Conservation (phyloP, 1,140 invertebrate genomes). For the Tribolium madens region DNA sequence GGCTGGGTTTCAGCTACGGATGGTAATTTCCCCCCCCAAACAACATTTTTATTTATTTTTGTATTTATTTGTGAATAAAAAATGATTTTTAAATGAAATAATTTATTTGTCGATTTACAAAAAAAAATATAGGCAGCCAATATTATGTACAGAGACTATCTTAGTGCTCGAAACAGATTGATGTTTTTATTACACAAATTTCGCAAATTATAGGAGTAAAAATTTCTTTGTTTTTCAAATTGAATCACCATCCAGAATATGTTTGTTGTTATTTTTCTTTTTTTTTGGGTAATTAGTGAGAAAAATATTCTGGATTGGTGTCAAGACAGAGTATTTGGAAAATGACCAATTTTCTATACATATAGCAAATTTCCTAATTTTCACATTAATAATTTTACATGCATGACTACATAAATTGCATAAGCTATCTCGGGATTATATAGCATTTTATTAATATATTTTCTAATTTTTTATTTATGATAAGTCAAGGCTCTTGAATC, state of each 20-base stretch:
- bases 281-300: not conserved
- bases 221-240: conserved; percentile 3
- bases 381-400: conserved; percentile 34
- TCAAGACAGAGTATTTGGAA: not conserved
- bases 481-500: conserved; percentile 31
- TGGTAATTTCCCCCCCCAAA: not conserved
- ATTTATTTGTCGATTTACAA: conserved; percentile 45
- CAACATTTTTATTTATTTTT: not conserved
- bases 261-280: not conserved
- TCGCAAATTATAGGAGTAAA: conserved; percentile 43
- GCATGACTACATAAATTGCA: conserved; percentile 32
- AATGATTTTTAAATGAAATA: conserved; percentile 25
- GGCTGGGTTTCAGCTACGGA: conserved; percentile 21
- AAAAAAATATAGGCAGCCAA: conserved; percentile 43
- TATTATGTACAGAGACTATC: conserved; percentile 38
- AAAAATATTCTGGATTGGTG: not conserved
- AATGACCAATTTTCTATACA: conserved; percentile 25
- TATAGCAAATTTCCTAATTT: conserved; percentile 31
- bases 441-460: conserved; percentile 35
- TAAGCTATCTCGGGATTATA: conserved; percentile 34
- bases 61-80: too few relatives aligned
- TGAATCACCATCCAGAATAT: not conserved
- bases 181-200: conserved; percentile 31
- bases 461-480: conserved; percentile 31
- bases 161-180: conserved; percentile 13